Percentiles rank a stretch among this genome's conserved stretches.
Conservation (phyloP, 92 coral and sea anemone genomes). For the Porites evermanni region DNA sequence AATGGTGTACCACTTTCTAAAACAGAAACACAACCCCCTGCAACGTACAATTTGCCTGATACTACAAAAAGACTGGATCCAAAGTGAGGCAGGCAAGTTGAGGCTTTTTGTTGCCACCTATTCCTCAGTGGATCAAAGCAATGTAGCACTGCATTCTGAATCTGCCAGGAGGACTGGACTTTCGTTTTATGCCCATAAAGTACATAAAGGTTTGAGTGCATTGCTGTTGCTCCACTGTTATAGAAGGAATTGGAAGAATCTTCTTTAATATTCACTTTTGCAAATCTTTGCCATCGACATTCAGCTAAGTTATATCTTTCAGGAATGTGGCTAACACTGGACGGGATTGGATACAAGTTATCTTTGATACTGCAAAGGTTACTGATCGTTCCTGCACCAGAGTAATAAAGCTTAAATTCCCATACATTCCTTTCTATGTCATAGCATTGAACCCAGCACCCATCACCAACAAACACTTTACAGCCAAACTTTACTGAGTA, state of each 20-base stretch:
- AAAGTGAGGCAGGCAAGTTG: neutral
- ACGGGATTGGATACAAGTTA: neutral
- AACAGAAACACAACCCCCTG: neutral
- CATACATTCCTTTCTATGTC: neutral
- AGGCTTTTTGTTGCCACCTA: neutral
- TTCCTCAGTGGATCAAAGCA: slow-evolving; percentile 16
- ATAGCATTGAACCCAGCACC: neutral
- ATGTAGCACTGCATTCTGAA: neutral
- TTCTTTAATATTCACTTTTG: neutral
- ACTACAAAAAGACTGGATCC: neutral
- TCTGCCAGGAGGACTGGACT: neutral
- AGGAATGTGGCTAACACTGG: neutral
- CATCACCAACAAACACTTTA: neutral
- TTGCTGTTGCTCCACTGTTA: neutral
- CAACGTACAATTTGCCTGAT: neutral
- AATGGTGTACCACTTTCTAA: no score
- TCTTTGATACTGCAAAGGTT: neutral
- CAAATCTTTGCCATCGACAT: slow-evolving; percentile 4
- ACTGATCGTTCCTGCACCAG: neutral
- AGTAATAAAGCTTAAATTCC: neutral
- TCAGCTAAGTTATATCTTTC: neutral
- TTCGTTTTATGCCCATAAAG: neutral
- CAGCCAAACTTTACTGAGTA: neutral
- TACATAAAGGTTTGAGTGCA: neutral
- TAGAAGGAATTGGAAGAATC: neutral